Base-by-base conservation (phyloP, 2,888 invertebrate genomes). In the Aproaerema taeniolella region DNA sequence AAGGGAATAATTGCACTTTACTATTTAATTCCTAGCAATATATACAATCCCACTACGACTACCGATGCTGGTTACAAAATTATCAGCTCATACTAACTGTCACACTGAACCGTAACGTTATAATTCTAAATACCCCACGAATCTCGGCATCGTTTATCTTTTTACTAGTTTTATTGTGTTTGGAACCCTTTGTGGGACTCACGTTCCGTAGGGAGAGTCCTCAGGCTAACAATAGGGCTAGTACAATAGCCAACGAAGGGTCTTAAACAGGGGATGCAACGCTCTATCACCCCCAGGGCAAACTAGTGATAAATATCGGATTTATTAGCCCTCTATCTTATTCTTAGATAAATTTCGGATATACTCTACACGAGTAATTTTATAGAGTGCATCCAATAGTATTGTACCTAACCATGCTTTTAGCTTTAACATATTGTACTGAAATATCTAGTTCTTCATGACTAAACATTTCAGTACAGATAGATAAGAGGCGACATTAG, bases 121-220 rank as follows among this genome's bases (percentile, higher is more conserved):
- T 67, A 77, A 77, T 76, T 56, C 51, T 38, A 52, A 56, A 54
- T 40, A 6, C 29, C 58, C 57, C 45, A 54, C 57, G 58, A 58
- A 58, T 55, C 49, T 44, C 47, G 47, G 51, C 52, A 53, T 57
- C 50, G 46, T 53, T 54, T 58, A 42, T 53, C 58, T 62, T 68
- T 63, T 71, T 73, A 70, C 69, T 65, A 62, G 55, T 55, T 56
- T 54, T 61, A 65, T 61, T 67, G 59, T 56, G 55, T 58, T 47
- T 39, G 52, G 59, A 68, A 69, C 74, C 82, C 77, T 79, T 82
- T 83, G 80, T 82, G 41, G 43, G 50, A 45, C 62, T 71, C 82
- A 82, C 82, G 81, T 77, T 56, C 53, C 35, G 47, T 49, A 62
- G 55, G 59, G 67, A 64, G 67, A 52, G 60, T 68, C 69, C 70